A percentile compares a stretch with the other conserved stretches of the same genome.
Evolutionary conservation across 2,888 invertebrate genomes (phyloP).

Genomic region (Anthophora plumipes): DNA sequence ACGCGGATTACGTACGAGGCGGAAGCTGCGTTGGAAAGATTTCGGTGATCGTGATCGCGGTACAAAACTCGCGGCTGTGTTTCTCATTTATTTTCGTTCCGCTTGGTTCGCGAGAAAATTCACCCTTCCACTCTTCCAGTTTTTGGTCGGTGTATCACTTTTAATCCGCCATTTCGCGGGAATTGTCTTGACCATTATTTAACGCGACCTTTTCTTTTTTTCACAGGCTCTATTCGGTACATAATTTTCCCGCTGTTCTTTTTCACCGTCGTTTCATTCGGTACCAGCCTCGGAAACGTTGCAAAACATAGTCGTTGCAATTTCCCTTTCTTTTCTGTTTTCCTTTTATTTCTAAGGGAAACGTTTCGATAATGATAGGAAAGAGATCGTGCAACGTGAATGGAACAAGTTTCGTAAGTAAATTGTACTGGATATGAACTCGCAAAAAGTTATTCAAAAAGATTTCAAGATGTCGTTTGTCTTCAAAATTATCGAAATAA

Average conservation of each 20-base stretch:
- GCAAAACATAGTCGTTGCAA: neutral
- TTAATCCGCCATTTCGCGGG: slow-evolving; percentile 19
- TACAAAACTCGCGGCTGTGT: neutral
- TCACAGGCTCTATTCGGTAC: neutral
- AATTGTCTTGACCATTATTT: slow-evolving; percentile 17
- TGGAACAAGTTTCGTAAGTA: too few species aligned
- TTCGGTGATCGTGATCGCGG: neutral
- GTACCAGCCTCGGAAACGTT: neutral
- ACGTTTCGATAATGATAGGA: too few species aligned
- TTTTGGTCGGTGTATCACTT: neutral
- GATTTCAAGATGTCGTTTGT: too few species aligned
- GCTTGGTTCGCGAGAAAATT: slow-evolving; percentile 11
- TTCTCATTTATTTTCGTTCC: slow-evolving; percentile 3
- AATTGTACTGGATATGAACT: too few species aligned
- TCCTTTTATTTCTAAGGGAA: too few species aligned
- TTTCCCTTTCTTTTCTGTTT: neutral
- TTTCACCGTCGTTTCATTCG: neutral
- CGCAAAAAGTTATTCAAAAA: too few species aligned
- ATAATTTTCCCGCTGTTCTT: slow-evolving; percentile 2
- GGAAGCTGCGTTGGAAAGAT: slow-evolving; percentile 14
- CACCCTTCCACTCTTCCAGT: too few species aligned
- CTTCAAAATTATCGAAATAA: too few species aligned
- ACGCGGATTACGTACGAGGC: slow-evolving; percentile 1
- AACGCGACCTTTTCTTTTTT: neutral
- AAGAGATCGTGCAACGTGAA: too few species aligned